A percentile compares a stretch with the other conserved stretches of the same genome.
Evolutionary conservation across 2,113 vertebrate species (phyloP).

Genomic region (Acrocephalus kingi): DNA sequence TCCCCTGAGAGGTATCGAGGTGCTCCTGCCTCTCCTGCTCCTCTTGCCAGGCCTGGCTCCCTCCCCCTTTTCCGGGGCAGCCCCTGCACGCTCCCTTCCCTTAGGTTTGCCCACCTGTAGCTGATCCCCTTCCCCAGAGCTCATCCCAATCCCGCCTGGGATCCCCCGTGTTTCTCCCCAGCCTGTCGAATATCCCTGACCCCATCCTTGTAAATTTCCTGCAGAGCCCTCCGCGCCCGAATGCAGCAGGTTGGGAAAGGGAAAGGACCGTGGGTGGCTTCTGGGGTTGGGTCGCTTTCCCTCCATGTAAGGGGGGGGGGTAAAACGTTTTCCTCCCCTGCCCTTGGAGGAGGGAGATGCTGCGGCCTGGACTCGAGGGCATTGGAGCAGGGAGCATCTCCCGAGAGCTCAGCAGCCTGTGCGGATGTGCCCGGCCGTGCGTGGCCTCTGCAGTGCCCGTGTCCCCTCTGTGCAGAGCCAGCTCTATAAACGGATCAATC

Average conservation of each 20-base stretch:
- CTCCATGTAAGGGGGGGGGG: fast-evolving
- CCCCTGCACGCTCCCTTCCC: background rate
- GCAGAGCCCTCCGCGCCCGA: background rate
- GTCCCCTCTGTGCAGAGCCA: background rate
- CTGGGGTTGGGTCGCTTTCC: background rate
- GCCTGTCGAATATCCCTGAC: background rate
- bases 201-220: background rate
- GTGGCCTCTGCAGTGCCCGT: background rate
- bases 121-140: background rate
- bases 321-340: background rate
- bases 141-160: fast-evolving
- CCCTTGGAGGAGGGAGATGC: background rate
- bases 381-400: background rate
- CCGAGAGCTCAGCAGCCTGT: background rate
- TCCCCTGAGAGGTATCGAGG: too few species aligned
- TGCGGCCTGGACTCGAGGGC: background rate
- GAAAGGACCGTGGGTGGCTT: background rate
- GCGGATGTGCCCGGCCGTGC: background rate
- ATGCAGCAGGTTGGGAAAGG: background rate
- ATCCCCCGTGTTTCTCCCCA: background rate
- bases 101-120: background rate
- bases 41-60: background rate
- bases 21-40: background rate
- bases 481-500: background rate
- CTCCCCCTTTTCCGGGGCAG: background rate